Conservation (phyloP, 2,113 vertebrate genomes). For the Sterrhoptilus dennistouni region DNA sequence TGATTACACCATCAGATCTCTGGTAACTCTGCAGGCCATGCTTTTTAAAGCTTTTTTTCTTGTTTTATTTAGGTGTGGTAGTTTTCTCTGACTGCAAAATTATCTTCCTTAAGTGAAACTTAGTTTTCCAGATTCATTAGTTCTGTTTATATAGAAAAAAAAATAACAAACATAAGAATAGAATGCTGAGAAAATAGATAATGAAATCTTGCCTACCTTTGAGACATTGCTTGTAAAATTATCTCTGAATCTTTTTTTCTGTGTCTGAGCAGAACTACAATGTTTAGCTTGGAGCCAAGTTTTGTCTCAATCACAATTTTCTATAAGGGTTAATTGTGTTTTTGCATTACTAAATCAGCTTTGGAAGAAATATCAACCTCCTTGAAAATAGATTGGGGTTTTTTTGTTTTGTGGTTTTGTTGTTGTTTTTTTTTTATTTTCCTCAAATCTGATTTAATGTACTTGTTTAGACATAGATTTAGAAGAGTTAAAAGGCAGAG, state of each 20-base stretch:
- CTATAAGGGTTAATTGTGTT: not conserved
- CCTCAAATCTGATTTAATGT: not conserved
- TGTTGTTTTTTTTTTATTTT: not conserved
- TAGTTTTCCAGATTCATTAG: not conserved
- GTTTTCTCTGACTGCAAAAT: not conserved
- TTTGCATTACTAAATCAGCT: not conserved
- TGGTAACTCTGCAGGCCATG: not conserved
- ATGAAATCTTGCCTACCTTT: not conserved
- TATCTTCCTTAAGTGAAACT: not conserved
- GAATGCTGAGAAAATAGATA: not conserved
- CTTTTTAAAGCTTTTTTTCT: not conserved
- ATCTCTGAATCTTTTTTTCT: not conserved
- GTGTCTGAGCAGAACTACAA: not conserved
- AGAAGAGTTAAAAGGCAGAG: not conserved
- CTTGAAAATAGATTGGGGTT: not conserved
- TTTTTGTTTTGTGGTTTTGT: rapidly evolving
- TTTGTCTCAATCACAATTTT: not conserved
- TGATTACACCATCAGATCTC: not conserved
- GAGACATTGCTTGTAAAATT: not conserved
- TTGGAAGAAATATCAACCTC: not conserved
- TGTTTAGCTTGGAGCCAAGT: not conserved
- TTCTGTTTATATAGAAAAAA: not conserved
- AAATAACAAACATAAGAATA: rapidly evolving
- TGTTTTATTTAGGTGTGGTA: not conserved
- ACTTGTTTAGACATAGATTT: not conserved